These are phyloP conservation scores for Oligia strigilis DNA, from an alignment of 2,888 invertebrate genomes.

Conservation along the genomic window DNA sequence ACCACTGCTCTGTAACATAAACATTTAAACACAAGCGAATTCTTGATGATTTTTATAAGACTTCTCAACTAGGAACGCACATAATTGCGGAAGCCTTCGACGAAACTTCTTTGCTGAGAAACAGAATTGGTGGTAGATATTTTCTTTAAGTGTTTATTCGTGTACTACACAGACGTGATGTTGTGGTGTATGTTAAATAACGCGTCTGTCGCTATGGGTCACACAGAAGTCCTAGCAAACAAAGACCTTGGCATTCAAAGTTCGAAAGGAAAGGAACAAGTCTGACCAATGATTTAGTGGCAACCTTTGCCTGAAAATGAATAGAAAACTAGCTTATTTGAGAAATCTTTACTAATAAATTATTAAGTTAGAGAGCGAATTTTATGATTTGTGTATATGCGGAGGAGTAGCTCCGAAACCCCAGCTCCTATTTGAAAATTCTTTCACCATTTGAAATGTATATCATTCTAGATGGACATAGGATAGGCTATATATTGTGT, in stretches of 20 bases:
- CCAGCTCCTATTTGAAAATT: too few relatives aligned
- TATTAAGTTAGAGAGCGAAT: too few relatives aligned
- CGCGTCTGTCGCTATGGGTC: too few relatives aligned
- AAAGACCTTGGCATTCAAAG: not conserved
- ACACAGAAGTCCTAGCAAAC: not conserved
- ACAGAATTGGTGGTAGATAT: not conserved
- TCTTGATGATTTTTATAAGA: constrained; percentile 10
- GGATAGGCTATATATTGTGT: too few relatives aligned
- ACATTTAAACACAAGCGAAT: not conserved
- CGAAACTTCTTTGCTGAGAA: constrained; percentile 24
- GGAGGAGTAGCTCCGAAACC: too few relatives aligned
- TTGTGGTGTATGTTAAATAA: not conserved
- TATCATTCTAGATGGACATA: too few relatives aligned
- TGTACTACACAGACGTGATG: not conserved
- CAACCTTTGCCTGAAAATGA: not conserved
- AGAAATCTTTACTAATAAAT: too few relatives aligned
- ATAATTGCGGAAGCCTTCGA: constrained; percentile 12
- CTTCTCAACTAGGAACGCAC: constrained; percentile 1
- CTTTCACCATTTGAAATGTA: too few relatives aligned
- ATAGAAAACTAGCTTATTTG: not conserved
- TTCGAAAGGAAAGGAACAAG: not conserved
- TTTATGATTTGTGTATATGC: too few relatives aligned
- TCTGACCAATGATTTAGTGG: not conserved
- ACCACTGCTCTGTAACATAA: too few relatives aligned
- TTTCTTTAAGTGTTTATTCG: not conserved